These are phyloP conservation scores for Tenrec ecaudatus DNA, from an alignment of 2,113 vertebrate species.

Conservation along the genomic window DNA sequence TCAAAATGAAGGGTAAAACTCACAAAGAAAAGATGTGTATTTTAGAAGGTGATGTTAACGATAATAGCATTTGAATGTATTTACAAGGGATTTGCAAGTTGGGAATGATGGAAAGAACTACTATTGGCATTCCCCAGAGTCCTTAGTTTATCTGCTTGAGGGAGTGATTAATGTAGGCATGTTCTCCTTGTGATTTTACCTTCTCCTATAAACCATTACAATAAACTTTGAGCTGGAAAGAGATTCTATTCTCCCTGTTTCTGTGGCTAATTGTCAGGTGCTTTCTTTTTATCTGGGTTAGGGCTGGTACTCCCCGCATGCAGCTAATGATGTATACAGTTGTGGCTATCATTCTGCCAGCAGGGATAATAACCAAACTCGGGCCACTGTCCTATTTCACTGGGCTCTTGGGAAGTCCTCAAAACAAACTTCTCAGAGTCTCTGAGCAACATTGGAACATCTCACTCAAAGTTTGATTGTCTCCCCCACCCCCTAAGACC, in stretches of 20 bases:
- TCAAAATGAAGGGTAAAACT: slow-evolving; percentile 75
- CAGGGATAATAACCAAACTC: neutral
- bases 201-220: neutral
- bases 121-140: neutral
- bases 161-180: neutral
- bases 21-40: slow-evolving; percentile 81
- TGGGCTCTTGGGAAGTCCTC: neutral
- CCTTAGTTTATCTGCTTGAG: neutral
- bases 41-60: slow-evolving; percentile 83
- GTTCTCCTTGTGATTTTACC: neutral
- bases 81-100: slow-evolving; percentile 13
- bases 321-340: neutral
- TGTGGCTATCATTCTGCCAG: neutral
- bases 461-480: neutral
- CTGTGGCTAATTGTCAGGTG: neutral
- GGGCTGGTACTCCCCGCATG: neutral
- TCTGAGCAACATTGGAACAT: neutral
- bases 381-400: neutral
- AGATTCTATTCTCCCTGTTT: neutral
- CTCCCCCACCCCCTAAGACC: neutral
- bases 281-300: neutral
- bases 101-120: neutral
- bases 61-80: slow-evolving; percentile 64
- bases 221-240: neutral
- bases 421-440: neutral